Base-by-base conservation (phyloP, 2,888 invertebrate species). In the Oligia latruncula region DNA sequence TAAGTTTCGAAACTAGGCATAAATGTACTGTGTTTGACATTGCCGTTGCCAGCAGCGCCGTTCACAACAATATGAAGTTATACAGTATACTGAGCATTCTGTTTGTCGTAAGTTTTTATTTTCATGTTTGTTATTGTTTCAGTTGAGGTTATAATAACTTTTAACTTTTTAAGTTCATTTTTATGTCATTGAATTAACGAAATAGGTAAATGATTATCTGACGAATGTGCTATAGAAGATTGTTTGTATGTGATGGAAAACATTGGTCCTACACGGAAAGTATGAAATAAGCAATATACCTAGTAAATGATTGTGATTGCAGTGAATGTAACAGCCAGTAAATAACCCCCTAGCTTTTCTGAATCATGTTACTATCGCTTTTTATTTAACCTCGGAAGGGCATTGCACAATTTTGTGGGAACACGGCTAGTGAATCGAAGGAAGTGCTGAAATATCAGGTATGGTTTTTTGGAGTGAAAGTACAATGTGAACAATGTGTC, bases 1-100 rank as follows among this genome's bases (percentile, higher is more conserved):
- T 20, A 15, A n/a, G 29, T 43, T 55, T 62, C 35, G 13, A 58
- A 78, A 60, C 40, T 80, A 64, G 43, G 20, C 43, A 40, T 35
- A 65, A 46, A 78, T 62, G 29, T 78, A 77, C 46, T 43, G 46
- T 79, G 35, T 77, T 79, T 77, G 79, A 79, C 55, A 15, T 65
- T 65, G 8, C 3, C 5, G 13, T n/a, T 40, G 35, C 60, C 8
- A 62, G 40, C 76, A 78, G 62, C 76, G 78, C 76, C 62, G 62
- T 23, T 49, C 40, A 0, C 35, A 49, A 29, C 20, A 11, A 46
- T 43, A 46, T 23, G 35, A 76, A 67, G 17, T 13, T 58, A n/a
- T 23, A 67, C 35, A n/a, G 20, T 58, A n/a, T 23, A 67, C 35
- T 40, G 20, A 40, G 35, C 80, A 40, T 67, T 60, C 49, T 68